Evolutionary conservation across 2,888 invertebrate species (phyloP).

Genomic region (Griposia aprilina): DNA sequence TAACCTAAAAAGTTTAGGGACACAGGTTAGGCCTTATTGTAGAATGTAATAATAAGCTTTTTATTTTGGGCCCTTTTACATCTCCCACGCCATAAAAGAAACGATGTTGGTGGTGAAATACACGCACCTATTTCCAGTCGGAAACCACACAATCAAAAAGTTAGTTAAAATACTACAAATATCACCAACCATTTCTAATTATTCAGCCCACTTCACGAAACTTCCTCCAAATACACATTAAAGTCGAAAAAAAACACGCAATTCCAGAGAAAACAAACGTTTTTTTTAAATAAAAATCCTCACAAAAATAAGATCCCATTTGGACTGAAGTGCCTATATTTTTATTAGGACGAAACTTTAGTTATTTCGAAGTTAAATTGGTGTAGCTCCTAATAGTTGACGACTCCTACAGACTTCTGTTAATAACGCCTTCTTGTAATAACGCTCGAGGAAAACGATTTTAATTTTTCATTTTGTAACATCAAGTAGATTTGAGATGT

Average conservation of each 20-base stretch:
- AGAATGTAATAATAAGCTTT: not conserved
- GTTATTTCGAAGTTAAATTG: slow-evolving; percentile 85
- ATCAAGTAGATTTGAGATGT: slow-evolving; percentile 15
- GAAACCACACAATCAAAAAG: not conserved
- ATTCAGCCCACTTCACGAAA: slow-evolving; percentile 26
- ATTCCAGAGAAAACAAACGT: slow-evolving; percentile 45
- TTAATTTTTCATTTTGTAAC: slow-evolving; percentile 47
- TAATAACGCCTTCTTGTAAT: slow-evolving; percentile 75
- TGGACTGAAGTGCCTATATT: slow-evolving; percentile 58
- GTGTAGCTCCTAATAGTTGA: slow-evolving; percentile 76
- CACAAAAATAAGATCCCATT: slow-evolving; percentile 54
- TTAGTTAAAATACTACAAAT: slow-evolving; percentile 15
- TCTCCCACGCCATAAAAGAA: not conserved
- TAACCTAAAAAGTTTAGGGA: too few species aligned
- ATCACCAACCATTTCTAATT: slow-evolving; percentile 22
- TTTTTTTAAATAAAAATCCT: slow-evolving; percentile 43
- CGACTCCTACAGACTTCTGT: slow-evolving; percentile 69
- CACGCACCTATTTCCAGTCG: too few species aligned
- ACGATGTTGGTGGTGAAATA: not conserved
- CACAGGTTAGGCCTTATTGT: too few species aligned
- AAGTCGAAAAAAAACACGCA: slow-evolving; percentile 16
- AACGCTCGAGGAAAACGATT: slow-evolving; percentile 63
- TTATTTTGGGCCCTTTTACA: not conserved
- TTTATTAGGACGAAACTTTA: slow-evolving; percentile 75
- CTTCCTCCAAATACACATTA: slow-evolving; percentile 30